phyloP scores from a whole-genome alignment of 1,140 invertebrate species.

The Rhopalosiphum maidis region DNA sequence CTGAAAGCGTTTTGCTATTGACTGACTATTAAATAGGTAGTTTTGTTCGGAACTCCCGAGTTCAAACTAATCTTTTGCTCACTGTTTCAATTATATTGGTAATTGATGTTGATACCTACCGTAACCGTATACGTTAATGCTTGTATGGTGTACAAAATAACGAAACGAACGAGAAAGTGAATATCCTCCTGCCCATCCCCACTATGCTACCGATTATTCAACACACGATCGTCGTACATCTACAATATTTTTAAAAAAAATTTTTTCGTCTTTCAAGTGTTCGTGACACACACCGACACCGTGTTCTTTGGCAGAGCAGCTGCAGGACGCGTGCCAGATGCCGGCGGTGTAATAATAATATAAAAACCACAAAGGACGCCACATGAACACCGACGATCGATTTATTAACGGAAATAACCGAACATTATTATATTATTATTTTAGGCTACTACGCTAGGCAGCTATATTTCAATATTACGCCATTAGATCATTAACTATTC shows the following conservation, averaged over 20 bases:
- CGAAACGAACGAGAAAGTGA: neutral
- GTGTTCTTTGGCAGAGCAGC: constrained; percentile 42
- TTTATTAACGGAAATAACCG: constrained; percentile 1
- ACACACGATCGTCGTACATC: neutral
- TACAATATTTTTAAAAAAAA: neutral
- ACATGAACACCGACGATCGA: neutral
- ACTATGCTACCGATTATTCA: neutral
- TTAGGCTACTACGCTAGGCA: neutral
- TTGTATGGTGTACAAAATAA: neutral
- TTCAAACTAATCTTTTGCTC: neutral
- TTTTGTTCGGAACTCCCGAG: neutral
- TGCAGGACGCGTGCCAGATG: constrained; percentile 43
- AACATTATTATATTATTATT: neutral
- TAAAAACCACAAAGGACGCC: constrained; percentile 16
- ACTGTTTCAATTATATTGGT: neutral
- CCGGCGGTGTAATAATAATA: constrained; percentile 10
- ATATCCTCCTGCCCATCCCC: neutral
- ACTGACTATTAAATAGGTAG: no score
- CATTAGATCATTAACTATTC: no score
- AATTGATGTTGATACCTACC: neutral
- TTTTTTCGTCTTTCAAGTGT: neutral
- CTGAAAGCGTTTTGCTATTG: neutral
- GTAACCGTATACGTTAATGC: neutral
- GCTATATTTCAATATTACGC: no score
- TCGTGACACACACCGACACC: neutral